Evolutionary conservation across 2,888 invertebrate genomes (phyloP), one percentile per base, ranked within the genome.

Genomic region (Lepidocyrtinus sp.): DNA sequence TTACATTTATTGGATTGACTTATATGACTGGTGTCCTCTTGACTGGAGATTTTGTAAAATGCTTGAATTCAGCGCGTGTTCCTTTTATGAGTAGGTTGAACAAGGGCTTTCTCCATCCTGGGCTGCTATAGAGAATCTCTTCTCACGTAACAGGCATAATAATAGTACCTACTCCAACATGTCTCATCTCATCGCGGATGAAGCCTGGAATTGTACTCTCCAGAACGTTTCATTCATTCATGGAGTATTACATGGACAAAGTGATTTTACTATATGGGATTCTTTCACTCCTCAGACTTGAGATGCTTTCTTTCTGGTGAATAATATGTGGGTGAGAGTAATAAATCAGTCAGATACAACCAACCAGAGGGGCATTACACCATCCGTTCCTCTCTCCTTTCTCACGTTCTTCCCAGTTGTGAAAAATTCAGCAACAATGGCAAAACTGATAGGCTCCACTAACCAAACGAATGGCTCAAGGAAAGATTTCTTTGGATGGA

Each of bases 271-370:
- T 27, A 59, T 25, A 7, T 26, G 55, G 21, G 27, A 19, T 17
- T 26, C 55, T 27, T 69, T 19, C 59, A 73, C 19, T 74, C 25
- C 74, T 67, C 74, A 36, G 36, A 36, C 36, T 74, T 64, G 27
- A 50, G 65, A 64, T 26, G 50, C 64, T 63, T 59, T 59, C 59
- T 62, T 62, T 73, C 36, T 36, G 17, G 65, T 74, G 74, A 74
- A 74, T 74, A 74, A 74, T 74, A 74, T 74, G 74, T 74, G 74
- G 74, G 74, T 74, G 65, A 74, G 65, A 65, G 74, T 74, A 74
- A 74, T 74, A 74, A 74, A 74, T 74, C 74, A 74, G 74, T 74
- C 74, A 74, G 59, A 25, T 67, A 74, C 59, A 74, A 74, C 27
- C 74, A 74, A 65, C 74, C 74, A 36, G 36, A 36, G 74, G 74